Evolutionary conservation across 2,888 invertebrate species (phyloP).

Genomic region (Drosophila neutralis): DNA sequence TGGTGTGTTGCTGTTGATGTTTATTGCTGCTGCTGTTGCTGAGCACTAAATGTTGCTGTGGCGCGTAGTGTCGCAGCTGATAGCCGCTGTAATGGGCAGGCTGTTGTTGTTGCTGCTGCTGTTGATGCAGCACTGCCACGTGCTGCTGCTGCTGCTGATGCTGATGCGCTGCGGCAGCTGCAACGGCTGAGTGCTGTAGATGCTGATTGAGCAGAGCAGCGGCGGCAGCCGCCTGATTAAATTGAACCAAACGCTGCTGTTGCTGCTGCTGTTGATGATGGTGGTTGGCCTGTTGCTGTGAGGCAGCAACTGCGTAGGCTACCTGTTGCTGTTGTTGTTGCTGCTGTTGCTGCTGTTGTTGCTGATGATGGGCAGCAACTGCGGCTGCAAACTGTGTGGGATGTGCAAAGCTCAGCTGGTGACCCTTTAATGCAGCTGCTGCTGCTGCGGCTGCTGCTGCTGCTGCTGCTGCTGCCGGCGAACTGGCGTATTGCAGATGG

Average conservation of each 20-base stretch:
- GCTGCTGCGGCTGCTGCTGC: conserved; percentile 72
- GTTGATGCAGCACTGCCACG: conserved; percentile 72
- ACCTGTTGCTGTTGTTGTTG: conserved; percentile 54
- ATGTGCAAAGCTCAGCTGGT: conserved; percentile 74
- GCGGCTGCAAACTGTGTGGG: conserved; percentile 81
- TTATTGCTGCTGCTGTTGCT: conserved; percentile 60
- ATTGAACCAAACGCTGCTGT: conserved; percentile 80
- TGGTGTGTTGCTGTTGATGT: conserved; percentile 55
- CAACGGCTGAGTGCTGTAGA: conserved; percentile 76
- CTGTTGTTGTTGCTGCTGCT: conserved; percentile 71
- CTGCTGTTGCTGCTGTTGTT: conserved; percentile 59
- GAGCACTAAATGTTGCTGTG: conserved; percentile 68
- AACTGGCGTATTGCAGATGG: conserved; percentile 82
- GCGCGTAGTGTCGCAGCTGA: conserved; percentile 76
- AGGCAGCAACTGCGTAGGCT: conserved; percentile 60
- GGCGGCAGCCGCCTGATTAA: conserved; percentile 79
- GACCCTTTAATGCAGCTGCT: conserved; percentile 82
- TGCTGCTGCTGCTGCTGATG: conserved; percentile 79
- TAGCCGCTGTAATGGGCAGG: conserved; percentile 79
- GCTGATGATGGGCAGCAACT: conserved; percentile 78
- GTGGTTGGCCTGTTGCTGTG: conserved; percentile 76
- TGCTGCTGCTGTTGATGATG: conserved; percentile 69
- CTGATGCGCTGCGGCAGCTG: conserved; percentile 82
- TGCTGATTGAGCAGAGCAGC: conserved; percentile 82
- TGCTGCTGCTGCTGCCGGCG: conserved; percentile 82